These are phyloP conservation scores for Phainopepla nitens DNA, from an alignment of 2,113 vertebrate species.

Conservation along the genomic window DNA sequence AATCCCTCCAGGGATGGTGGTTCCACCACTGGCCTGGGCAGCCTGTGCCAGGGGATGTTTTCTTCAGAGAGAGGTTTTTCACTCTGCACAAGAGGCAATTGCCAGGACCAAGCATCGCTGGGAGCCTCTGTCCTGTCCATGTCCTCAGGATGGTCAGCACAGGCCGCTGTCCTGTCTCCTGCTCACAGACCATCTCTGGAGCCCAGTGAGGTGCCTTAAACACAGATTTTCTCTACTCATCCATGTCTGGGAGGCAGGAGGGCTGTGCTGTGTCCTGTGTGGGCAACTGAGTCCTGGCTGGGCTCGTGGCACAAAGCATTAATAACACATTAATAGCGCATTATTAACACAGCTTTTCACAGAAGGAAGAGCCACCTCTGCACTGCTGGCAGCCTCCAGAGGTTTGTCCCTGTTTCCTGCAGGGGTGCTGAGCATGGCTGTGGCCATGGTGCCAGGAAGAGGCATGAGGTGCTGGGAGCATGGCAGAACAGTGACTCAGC, in stretches of 20 bases:
- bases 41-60: neutral
- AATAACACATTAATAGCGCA: neutral
- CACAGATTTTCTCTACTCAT: neutral
- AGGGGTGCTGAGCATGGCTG: neutral
- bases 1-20: neutral
- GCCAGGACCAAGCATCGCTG: fast-evolving
- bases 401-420: neutral
- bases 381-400: neutral
- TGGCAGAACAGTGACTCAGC: neutral
- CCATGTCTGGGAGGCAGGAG: neutral
- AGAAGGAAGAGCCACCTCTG: neutral
- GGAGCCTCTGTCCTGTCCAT: neutral
- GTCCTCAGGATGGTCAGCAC: neutral
- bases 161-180: fast-evolving
- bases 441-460: neutral
- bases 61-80: neutral
- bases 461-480: neutral
- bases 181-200: neutral
- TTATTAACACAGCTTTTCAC: neutral
- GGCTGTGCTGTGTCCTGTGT: neutral
- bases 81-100: neutral
- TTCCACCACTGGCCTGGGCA: neutral
- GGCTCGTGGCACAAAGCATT: neutral
- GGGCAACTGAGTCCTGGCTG: neutral
- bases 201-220: fast-evolving